Evolutionary conservation across 2,888 invertebrate species (phyloP).

Genomic region (Sthenelais limicola): DNA sequence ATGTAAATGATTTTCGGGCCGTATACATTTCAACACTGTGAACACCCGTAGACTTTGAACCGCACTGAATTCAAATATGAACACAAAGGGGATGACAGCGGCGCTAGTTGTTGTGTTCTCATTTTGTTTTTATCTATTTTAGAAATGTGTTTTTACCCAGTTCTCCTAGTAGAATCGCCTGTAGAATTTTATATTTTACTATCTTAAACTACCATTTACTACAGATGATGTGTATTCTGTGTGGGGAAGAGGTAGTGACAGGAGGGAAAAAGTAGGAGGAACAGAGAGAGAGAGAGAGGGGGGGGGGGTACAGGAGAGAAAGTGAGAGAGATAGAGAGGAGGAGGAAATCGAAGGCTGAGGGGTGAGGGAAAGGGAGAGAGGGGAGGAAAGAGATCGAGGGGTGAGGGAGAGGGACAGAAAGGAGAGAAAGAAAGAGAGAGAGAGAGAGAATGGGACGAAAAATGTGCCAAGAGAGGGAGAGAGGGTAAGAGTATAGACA

Average conservation of each 20-base stretch:
- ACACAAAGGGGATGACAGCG: too few species aligned
- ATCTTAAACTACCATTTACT: too few species aligned
- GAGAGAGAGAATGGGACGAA: neutral
- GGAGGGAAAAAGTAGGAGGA: neutral
- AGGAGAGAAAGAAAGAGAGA: neutral
- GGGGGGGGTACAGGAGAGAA: neutral
- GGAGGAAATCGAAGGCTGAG: neutral
- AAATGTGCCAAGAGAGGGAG: neutral
- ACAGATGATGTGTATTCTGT: neutral
- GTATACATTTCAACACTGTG: too few species aligned
- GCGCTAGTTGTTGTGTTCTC: too few species aligned
- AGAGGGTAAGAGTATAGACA: neutral
- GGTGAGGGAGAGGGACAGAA: constrained; percentile 1
- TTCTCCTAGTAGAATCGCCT: too few species aligned
- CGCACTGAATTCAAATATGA: too few species aligned
- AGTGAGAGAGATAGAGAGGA: neutral
- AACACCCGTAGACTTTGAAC: too few species aligned
- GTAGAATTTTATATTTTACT: too few species aligned
- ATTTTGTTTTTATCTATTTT: too few species aligned
- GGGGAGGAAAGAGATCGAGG: neutral
- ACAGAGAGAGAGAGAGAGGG: neutral
- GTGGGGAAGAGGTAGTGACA: neutral
- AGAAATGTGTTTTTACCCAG: too few species aligned
- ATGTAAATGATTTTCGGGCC: too few species aligned
- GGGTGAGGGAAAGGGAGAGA: neutral